These are phyloP conservation scores for Phortica variegata DNA, from an alignment of 1,140 invertebrate genomes.

Conservation along the genomic window DNA sequence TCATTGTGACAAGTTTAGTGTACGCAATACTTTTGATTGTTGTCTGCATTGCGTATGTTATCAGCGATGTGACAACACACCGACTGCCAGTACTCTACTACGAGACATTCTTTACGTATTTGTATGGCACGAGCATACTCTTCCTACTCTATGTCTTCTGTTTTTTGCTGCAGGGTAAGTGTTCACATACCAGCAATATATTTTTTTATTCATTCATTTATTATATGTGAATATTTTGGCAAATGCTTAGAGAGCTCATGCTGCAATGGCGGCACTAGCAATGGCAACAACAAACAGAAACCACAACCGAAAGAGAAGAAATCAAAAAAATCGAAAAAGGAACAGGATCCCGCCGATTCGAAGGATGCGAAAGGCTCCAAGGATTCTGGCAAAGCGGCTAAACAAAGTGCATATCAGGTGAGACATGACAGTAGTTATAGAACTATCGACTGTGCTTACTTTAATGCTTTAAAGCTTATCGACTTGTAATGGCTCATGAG, in stretches of 20 bases:
- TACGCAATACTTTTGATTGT: constrained; percentile 90
- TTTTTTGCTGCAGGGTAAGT: constrained; percentile 82
- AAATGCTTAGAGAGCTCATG: constrained; percentile 73
- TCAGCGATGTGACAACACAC: constrained; percentile 90
- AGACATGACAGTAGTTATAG: not conserved
- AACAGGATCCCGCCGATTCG: constrained; percentile 58
- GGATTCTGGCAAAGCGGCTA: constrained; percentile 60
- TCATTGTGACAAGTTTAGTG: constrained; percentile 92
- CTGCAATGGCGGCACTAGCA: constrained; percentile 61
- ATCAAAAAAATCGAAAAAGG: constrained; percentile 69
- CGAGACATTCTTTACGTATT: constrained; percentile 96
- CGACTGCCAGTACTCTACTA: constrained; percentile 87
- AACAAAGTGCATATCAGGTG: constrained; percentile 67
- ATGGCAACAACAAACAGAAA: constrained; percentile 64
- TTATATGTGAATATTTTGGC: not conserved
- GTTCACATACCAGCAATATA: not conserved
- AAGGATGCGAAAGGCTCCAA: constrained; percentile 61
- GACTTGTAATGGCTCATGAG: too few relatives aligned
- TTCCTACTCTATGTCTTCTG: constrained; percentile 96
- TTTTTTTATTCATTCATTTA: not conserved
- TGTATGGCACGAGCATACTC: constrained; percentile 91
- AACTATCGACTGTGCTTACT: too few relatives aligned
- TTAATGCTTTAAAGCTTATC: too few relatives aligned
- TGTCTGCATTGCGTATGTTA: constrained; percentile 87
- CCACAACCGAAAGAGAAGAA: constrained; percentile 73